A percentile compares a stretch with the other conserved stretches of the same genome.
Conservation (phyloP, 2,113 vertebrate genomes). For the Trachemys scripta region DNA sequence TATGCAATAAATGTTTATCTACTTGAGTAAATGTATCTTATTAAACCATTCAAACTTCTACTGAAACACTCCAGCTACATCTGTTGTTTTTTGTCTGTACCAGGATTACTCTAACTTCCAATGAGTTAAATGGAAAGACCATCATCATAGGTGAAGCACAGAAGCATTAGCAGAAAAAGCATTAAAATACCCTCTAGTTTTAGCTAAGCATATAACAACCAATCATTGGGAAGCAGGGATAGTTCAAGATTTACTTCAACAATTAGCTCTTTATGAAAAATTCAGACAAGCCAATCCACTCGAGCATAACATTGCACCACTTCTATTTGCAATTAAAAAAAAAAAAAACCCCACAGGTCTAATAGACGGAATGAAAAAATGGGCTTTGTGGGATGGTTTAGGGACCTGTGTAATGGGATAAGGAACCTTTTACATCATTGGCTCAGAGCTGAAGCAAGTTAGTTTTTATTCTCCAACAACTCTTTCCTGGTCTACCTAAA, state of each 20-base stretch:
- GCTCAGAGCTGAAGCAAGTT: background rate
- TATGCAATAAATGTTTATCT: too few species aligned
- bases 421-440: background rate
- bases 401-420: background rate
- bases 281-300: background rate
- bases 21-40: too few species aligned
- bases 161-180: background rate
- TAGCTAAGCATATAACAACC: background rate
- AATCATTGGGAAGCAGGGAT: background rate
- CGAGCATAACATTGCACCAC: background rate
- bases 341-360: background rate
- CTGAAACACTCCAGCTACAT: background rate
- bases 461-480: background rate
- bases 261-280: background rate
- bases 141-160: rapidly evolving
- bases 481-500: background rate
- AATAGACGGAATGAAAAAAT: background rate
- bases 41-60: background rate
- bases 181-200: background rate
- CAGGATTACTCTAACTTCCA: background rate
- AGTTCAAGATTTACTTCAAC: background rate
- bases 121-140: background rate
- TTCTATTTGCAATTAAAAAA: background rate
- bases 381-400: background rate
- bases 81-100: background rate